phyloP scores from a whole-genome alignment of 2,888 invertebrate species.

The Epinotia brunnichana region DNA sequence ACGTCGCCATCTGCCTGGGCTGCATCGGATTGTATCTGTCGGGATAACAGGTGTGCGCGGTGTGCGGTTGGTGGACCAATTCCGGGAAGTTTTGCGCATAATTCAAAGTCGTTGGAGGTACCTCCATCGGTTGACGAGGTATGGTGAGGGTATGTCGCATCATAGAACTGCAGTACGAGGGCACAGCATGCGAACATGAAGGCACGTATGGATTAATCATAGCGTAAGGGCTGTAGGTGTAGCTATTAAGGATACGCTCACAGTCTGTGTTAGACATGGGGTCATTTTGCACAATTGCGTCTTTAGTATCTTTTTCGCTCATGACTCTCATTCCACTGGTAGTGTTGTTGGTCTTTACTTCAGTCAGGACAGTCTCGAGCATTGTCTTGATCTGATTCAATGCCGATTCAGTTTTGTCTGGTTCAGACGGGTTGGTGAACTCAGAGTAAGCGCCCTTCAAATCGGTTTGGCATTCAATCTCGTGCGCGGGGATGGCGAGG shows the following conservation, averaged over 20 bases:
- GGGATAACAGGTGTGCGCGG: slow-evolving; percentile 7
- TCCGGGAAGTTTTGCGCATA: slow-evolving; percentile 68
- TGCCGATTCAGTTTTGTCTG: slow-evolving; percentile 66
- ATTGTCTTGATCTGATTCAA: slow-evolving; percentile 73
- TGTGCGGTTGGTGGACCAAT: slow-evolving; percentile 55
- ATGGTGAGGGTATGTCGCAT: slow-evolving; percentile 23
- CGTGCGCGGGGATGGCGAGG: slow-evolving; percentile 53
- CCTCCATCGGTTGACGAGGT: slow-evolving; percentile 4
- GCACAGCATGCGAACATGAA: slow-evolving; percentile 60
- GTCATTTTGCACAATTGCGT: slow-evolving; percentile 68
- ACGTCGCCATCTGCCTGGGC: slow-evolving; percentile 55
- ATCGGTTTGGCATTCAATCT: slow-evolving; percentile 61
- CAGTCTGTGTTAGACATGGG: slow-evolving; percentile 56
- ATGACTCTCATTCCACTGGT: slow-evolving; percentile 53
- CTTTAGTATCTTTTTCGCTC: slow-evolving; percentile 59
- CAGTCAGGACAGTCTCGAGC: slow-evolving; percentile 68
- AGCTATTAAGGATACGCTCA: slow-evolving; percentile 65
- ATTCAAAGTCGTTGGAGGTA: slow-evolving; percentile 49
- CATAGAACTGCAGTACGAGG: slow-evolving; percentile 48
- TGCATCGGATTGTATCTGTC: background rate
- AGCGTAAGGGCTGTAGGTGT: slow-evolving; percentile 63
- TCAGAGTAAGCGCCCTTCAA: slow-evolving; percentile 51
- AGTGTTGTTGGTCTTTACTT: slow-evolving; percentile 72
- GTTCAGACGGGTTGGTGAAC: slow-evolving; percentile 37
- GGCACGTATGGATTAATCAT: slow-evolving; percentile 58